phyloP scores from a whole-genome alignment of 2,113 vertebrate species.

The Perccottus glenii region DNA sequence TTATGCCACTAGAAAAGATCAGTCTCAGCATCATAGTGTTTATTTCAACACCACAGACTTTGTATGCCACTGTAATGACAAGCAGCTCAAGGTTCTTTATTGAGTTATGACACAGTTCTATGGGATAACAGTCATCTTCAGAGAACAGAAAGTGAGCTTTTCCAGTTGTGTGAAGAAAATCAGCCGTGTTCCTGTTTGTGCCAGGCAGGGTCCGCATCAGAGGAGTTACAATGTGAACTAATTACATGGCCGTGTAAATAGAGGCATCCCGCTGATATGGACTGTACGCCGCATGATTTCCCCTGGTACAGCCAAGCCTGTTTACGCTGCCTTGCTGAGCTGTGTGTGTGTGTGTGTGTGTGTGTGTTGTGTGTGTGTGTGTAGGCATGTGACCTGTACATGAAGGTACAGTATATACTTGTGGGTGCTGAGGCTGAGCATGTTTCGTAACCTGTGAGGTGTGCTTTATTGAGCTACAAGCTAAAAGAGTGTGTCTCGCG shows the following conservation, averaged over 20 bases:
- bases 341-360: slow-evolving; percentile 18
- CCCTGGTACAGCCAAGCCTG: slow-evolving; percentile 71
- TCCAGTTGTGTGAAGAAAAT: background rate
- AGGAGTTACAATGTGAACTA: slow-evolving; percentile 70
- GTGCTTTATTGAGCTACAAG: slow-evolving; percentile 58
- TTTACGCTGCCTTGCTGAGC: slow-evolving; percentile 53
- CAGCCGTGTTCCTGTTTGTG: slow-evolving; percentile 35
- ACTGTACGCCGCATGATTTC: slow-evolving; percentile 75
- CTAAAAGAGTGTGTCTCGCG: slow-evolving; percentile 35
- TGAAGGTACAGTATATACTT: slow-evolving; percentile 6
- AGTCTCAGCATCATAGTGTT: slow-evolving; percentile 31
- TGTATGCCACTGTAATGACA: slow-evolving; percentile 15
- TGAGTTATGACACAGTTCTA: slow-evolving; percentile 29
- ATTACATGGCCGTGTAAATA: slow-evolving; percentile 75
- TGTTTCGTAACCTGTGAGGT: slow-evolving; percentile 43
- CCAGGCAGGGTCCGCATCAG: slow-evolving; percentile 53
- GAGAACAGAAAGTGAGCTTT: background rate
- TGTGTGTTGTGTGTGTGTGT: slow-evolving; percentile 13
- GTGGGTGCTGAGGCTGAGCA: background rate
- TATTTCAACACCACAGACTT: slow-evolving; percentile 32
- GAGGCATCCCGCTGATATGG: slow-evolving; percentile 70
- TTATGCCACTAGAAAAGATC: slow-evolving; percentile 37
- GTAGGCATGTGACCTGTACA: slow-evolving; percentile 46
- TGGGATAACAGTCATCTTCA: background rate
- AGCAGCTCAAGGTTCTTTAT: slow-evolving; percentile 6